phyloP scores from a whole-genome alignment of 2,797 vertebrate species.

The Poecilia wingei region DNA sequence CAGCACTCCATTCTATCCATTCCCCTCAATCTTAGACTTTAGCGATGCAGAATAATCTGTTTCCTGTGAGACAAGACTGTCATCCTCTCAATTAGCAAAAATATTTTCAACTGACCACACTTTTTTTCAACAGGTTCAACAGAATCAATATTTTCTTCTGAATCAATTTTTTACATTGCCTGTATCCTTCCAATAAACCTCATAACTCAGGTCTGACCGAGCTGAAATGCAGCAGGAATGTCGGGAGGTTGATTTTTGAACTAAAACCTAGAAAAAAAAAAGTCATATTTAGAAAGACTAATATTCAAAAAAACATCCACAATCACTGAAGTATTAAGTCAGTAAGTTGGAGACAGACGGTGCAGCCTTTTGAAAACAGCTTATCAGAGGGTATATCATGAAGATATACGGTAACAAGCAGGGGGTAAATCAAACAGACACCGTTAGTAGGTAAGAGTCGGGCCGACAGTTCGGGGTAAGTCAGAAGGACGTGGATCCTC shows the following conservation, averaged over 20 bases:
- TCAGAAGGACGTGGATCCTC: slow-evolving; percentile 63
- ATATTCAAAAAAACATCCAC: neutral
- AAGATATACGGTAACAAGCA: slow-evolving; percentile 27
- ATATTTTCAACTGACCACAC: neutral
- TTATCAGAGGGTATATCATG: slow-evolving; percentile 18
- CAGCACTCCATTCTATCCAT: neutral
- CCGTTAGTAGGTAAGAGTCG: slow-evolving; percentile 47
- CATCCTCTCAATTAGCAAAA: neutral
- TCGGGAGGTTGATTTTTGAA: neutral
- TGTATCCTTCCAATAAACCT: neutral
- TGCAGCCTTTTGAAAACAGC: neutral
- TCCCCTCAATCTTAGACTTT: neutral
- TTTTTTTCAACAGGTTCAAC: neutral
- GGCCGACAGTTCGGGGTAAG: slow-evolving; percentile 50
- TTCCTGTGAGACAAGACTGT: neutral
- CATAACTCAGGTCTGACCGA: neutral
- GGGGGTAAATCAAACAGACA: slow-evolving; percentile 44
- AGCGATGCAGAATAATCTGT: neutral
- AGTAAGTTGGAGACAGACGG: slow-evolving; percentile 4
- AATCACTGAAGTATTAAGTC: slow-evolving; percentile 3
- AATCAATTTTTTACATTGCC: neutral
- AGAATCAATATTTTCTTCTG: neutral
- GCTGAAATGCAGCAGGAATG: neutral
- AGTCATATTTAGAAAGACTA: neutral
- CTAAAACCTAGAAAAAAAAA: neutral